Base-by-base conservation (phyloP, 2,797 vertebrate species). In the Valencia hispanica region DNA sequence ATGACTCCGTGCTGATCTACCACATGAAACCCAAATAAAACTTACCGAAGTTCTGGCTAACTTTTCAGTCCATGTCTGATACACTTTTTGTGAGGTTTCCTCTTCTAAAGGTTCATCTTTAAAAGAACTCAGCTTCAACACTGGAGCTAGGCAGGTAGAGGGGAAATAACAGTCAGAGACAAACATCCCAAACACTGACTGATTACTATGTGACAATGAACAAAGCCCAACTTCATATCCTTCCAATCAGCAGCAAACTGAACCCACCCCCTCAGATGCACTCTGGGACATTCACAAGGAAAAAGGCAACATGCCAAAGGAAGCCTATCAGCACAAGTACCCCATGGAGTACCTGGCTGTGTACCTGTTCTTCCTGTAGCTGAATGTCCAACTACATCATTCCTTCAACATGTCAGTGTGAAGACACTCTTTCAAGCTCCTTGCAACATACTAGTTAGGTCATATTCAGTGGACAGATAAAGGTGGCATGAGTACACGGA, bases 201-300 rank as follows among this genome's bases (percentile, higher is more conserved):
- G 70, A 72, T 51, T 73, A 72, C 75, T 69, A 65, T 30, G 72
- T 25, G 39, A 68, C 66, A 70, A 75, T 0, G 10, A 59, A 78
- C 68, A 75, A 48, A 78, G 73, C 78, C 47, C 74, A 79, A 47
- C 45, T 57, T 83, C 61, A 74, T 74, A 79, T 81, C 57, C 77
- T 69, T 66, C 72, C 63, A 91, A 93, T 95, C 91, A 90, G 93
- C 92, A 90, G 45, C 66, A 43, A 80, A 80, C 79, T 84, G 71
- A 86, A 85, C 90, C 87, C 73, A 83, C 90, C 81, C 84, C 82
- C 53, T 57, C 41, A 59, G 77, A 70, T 81, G 86, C 79, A 71
- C 88, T 90, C 85, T 71, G 72, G 66, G 84, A 87, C 86, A 92
- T 89, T 92, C 86, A 88, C 77, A 79, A 86, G 53, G 79, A 75